A percentile compares a stretch with the other conserved stretches of the same genome.
phyloP scores from a whole-genome alignment of 1,140 invertebrate genomes.

The Pentalonia nigronervosa region DNA sequence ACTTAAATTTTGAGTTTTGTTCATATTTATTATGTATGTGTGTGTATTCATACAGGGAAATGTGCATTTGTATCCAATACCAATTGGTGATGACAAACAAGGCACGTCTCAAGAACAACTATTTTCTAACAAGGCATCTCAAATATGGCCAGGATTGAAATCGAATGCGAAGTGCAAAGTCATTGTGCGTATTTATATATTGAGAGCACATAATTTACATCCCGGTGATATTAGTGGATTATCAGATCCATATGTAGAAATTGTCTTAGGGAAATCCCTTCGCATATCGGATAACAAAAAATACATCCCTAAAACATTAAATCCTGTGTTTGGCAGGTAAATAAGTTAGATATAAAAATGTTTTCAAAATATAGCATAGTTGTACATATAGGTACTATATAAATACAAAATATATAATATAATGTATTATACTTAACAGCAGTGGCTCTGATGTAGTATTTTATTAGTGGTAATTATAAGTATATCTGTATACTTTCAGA shows the following conservation, averaged over 20 bases:
- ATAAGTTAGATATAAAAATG: constrained; percentile 50
- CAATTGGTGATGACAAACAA: not conserved
- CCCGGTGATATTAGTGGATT: constrained; percentile 77
- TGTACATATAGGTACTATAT: not conserved
- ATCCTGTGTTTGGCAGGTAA: constrained; percentile 86
- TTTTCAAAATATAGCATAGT: not conserved
- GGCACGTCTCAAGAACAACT: not conserved
- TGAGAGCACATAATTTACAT: constrained; percentile 75
- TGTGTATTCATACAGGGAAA: not conserved
- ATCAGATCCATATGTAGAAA: constrained; percentile 80
- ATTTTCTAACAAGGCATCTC: not conserved
- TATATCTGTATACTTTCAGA: too few species aligned
- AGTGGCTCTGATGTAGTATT: too few species aligned
- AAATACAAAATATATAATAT: too few species aligned
- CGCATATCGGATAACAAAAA: constrained; percentile 75
- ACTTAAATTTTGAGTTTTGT: not conserved
- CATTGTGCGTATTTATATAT: constrained; percentile 76
- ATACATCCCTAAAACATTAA: constrained; percentile 79
- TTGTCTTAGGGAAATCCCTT: constrained; percentile 73
- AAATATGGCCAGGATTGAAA: constrained; percentile 20
- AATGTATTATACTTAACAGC: too few species aligned
- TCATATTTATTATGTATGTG: not conserved
- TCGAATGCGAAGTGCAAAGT: constrained; percentile 42
- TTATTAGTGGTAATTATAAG: too few species aligned
- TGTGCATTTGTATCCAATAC: not conserved